Evolutionary conservation across 2,797 vertebrate genomes (phyloP).

Genomic region (Podargus strigoides): DNA sequence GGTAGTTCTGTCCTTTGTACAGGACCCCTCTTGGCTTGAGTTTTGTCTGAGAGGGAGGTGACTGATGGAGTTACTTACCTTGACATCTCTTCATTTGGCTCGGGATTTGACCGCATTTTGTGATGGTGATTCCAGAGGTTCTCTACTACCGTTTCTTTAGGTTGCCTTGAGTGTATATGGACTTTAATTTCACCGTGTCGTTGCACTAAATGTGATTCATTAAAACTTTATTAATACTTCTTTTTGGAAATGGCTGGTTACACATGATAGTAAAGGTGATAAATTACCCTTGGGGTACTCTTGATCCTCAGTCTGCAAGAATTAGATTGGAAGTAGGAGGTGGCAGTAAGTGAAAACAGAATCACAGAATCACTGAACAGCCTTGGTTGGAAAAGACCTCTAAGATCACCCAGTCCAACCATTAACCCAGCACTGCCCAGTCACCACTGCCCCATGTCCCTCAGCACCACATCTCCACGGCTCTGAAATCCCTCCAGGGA

Average conservation of each 20-base stretch:
- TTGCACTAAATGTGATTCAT: not conserved
- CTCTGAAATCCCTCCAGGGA: too few species aligned
- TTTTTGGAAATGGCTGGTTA: not conserved
- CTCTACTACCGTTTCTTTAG: not conserved
- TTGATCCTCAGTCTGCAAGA: not conserved
- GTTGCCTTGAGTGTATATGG: not conserved
- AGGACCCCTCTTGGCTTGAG: not conserved
- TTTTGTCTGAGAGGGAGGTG: not conserved
- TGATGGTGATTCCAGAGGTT: not conserved
- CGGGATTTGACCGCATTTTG: not conserved
- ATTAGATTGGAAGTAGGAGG: not conserved
- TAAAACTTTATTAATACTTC: not conserved
- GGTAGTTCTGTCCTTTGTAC: not conserved
- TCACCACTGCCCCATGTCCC: too few species aligned
- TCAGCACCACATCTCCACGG: too few species aligned
- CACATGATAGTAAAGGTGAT: not conserved
- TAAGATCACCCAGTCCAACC: too few species aligned
- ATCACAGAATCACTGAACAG: too few species aligned
- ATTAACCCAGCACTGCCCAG: too few species aligned
- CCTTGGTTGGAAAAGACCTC: too few species aligned
- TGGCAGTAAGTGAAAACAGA: not conserved
- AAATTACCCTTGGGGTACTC: not conserved
- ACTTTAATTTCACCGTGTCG: not conserved
- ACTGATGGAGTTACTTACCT: not conserved
- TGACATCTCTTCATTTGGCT: not conserved